Evolutionary conservation across 2,113 vertebrate species (phyloP), one percentile per base, ranked within the genome.

Genomic region (Semicossyphus pulcher): DNA sequence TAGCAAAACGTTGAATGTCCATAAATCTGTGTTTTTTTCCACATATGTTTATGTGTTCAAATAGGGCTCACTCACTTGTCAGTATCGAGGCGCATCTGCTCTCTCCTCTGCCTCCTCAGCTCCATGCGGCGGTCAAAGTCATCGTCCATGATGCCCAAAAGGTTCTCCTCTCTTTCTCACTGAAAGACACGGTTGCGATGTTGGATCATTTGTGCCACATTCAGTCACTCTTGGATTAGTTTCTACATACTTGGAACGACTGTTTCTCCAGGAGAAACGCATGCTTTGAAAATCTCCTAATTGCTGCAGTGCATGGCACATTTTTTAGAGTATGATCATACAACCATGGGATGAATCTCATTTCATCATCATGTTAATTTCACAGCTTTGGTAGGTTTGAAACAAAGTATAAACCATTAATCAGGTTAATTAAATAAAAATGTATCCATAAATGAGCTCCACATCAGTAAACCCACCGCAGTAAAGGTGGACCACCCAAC

Each of bases 121-220:
- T 99, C 97, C 93, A 96, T 95, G 85, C 97, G 97, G 80, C 94
- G 96, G 77, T 99, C 97, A 92, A 98, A 97, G 87, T 99, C 91
- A 14, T 94, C 96, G 39, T 99, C 98, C 98, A 99, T 99, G 90
- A 57, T 91, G 80, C 49, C 74, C 51, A 32, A 61, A 70, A 76
- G 75, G 47, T 78, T 76, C 14, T 72, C 52, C 72, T 81, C 36
- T 53, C 56, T 72, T 83, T 65, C 16, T 83, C 57, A 64, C 90
- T 92, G 75, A 31, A 84, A 90, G 23, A 75, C 28, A 80, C 47
- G 77, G 18, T 58, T 18, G 6, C 1, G 7, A 53, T 18, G 14
- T 51, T 57, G 52, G 28, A 36, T 31, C 12, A 31, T 39, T 37
- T 32, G 41, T 26, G 14, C 1, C 10, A 21, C 3, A 48, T 1